Evolutionary conservation across 2,888 invertebrate genomes (phyloP).

Genomic region (Clistopyga incitator): DNA sequence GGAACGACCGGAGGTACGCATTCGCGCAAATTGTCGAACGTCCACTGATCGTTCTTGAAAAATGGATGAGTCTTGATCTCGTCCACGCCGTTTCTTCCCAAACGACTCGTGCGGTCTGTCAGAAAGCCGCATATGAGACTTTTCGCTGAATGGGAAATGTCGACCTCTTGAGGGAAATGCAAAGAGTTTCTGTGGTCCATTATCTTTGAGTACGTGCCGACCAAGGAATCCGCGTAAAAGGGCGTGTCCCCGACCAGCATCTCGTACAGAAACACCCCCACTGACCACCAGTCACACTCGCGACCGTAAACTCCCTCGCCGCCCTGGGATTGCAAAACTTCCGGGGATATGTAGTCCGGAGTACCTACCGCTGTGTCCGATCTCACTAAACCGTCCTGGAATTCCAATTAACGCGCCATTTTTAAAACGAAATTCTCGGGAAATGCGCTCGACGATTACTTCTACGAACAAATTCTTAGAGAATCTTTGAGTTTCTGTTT

Average conservation of each 20-base stretch:
- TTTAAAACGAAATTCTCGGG: background rate
- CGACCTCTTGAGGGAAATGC: slow-evolving; percentile 96
- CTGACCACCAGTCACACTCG: slow-evolving; percentile 99
- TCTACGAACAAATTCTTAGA: too few species aligned
- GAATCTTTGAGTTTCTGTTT: too few species aligned
- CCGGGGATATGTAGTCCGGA: slow-evolving; percentile 99
- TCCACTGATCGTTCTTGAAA: slow-evolving; percentile 99
- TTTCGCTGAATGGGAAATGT: slow-evolving; percentile 95
- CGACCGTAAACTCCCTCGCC: slow-evolving; percentile 98
- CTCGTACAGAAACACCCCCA: slow-evolving; percentile 99
- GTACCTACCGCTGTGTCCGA: slow-evolving; percentile 99
- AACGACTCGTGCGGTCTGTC: slow-evolving; percentile 94
- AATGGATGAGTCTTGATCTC: slow-evolving; percentile 98
- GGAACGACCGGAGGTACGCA: slow-evolving; percentile 99
- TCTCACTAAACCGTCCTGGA: slow-evolving; percentile 95
- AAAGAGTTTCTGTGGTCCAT: slow-evolving; percentile 99
- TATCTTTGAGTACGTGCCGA: slow-evolving; percentile 99
- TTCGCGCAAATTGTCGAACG: slow-evolving; percentile 97
- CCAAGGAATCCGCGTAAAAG: slow-evolving; percentile 99
- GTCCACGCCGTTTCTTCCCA: slow-evolving; percentile 96
- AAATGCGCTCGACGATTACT: too few species aligned
- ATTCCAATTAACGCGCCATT: background rate
- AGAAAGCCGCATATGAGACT: slow-evolving; percentile 96
- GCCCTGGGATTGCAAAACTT: slow-evolving; percentile 98
- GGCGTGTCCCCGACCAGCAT: slow-evolving; percentile 99